A percentile compares a stretch with the other conserved stretches of the same genome.
phyloP scores from a whole-genome alignment of 2,113 vertebrate genomes.

The Litocranius walleri region DNA sequence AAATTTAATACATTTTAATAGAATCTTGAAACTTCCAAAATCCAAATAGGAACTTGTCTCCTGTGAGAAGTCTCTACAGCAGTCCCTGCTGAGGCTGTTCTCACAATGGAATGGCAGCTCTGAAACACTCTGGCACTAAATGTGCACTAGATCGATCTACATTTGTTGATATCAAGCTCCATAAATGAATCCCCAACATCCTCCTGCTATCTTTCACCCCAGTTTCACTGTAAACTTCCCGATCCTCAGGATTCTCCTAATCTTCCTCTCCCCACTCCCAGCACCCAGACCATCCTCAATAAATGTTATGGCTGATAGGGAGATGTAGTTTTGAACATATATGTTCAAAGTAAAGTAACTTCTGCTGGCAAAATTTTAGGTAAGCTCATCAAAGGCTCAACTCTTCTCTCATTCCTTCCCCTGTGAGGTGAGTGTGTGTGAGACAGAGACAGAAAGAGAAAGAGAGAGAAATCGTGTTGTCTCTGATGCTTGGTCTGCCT shows the following conservation, averaged over 20 bases:
- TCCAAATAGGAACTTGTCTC: neutral
- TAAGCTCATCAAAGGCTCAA: neutral
- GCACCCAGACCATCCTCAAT: neutral
- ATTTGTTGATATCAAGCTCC: neutral
- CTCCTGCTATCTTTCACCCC: neutral
- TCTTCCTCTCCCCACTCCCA: neutral
- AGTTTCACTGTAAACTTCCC: neutral
- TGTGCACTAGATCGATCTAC: neutral
- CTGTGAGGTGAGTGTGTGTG: neutral
- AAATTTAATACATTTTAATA: constrained; percentile 21
- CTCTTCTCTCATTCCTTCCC: neutral
- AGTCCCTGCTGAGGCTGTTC: neutral
- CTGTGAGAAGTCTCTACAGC: neutral
- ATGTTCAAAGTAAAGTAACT: constrained; percentile 11
- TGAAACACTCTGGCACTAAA: neutral
- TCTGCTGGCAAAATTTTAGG: neutral
- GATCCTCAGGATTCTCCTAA: neutral
- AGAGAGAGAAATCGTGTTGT: neutral
- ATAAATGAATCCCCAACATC: neutral
- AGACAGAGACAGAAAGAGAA: neutral
- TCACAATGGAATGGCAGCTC: neutral
- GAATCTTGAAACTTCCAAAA: neutral
- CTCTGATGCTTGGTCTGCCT: neutral
- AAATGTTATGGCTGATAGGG: neutral
- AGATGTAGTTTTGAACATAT: neutral